Evolutionary conservation across 2,113 vertebrate genomes (phyloP).

Genomic region (Archilochus colubris): DNA sequence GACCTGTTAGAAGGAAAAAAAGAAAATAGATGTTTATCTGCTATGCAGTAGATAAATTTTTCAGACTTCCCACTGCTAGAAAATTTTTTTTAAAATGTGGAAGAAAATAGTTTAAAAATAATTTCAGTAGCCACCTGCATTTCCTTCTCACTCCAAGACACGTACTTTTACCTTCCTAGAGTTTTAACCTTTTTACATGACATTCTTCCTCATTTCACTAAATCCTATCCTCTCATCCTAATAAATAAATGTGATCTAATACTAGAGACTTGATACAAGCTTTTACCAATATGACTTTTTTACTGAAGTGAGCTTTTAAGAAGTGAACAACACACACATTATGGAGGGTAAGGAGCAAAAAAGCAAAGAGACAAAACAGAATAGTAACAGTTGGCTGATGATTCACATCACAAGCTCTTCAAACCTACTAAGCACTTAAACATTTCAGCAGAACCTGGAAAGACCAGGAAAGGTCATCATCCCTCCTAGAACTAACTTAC

Average conservation of each 20-base stretch:
- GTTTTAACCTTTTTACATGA: background rate
- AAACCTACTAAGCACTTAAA: background rate
- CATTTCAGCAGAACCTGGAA: background rate
- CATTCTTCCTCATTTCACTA: background rate
- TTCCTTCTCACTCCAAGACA: background rate
- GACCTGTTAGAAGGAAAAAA: constrained; percentile 75
- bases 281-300: background rate
- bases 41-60: background rate
- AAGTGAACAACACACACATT: rapidly evolving
- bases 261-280: background rate
- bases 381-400: background rate
- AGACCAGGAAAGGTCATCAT: background rate
- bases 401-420: background rate
- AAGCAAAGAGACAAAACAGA: background rate
- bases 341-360: background rate
- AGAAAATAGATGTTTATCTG: background rate
- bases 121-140: background rate
- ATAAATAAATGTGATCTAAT: background rate
- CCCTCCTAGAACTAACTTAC: background rate
- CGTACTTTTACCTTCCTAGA: background rate
- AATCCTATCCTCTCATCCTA: background rate
- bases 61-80: background rate
- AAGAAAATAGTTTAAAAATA: background rate
- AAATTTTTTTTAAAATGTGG: background rate
- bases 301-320: background rate